Conservation (phyloP, 2,888 invertebrate species). For the Pedicia rivosa region DNA sequence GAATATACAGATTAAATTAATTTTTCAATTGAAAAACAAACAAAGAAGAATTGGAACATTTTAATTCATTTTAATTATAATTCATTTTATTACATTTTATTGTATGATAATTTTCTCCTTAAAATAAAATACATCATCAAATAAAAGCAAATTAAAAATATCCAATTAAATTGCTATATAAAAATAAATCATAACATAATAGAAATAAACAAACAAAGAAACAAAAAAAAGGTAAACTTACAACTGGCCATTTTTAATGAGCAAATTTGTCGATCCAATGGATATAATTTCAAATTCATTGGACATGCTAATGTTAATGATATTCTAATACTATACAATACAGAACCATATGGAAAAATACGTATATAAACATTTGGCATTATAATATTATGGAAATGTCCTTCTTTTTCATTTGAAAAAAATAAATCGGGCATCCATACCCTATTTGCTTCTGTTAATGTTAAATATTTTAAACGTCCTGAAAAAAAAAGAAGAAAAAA, state of each 20-base stretch:
- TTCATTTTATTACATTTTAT: too few relatives aligned
- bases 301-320: constrained; percentile 92
- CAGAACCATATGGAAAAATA: constrained; percentile 87
- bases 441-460: constrained; percentile 83
- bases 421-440: constrained; percentile 99
- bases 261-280: constrained; percentile 89
- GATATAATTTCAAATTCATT: constrained; percentile 94
- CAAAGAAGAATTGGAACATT: too few relatives aligned
- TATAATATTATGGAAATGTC: constrained; percentile 93
- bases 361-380: constrained; percentile 96
- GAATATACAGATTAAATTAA: background rate
- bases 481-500: constrained; percentile 14
- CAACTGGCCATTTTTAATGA: constrained; percentile 93
- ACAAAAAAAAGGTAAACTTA: constrained; percentile 41
- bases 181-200: too few relatives aligned
- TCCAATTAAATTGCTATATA: too few relatives aligned
- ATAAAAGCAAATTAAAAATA: too few relatives aligned
- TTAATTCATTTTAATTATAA: too few relatives aligned
- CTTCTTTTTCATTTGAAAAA: constrained; percentile 96
- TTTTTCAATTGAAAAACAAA: background rate
- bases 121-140: too few relatives aligned
- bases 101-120: too few relatives aligned
- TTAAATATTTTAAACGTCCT: constrained; percentile 82
- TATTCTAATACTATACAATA: constrained; percentile 93
- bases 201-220: background rate